A percentile compares a stretch with the other conserved stretches of the same genome.
Evolutionary conservation across 2,888 invertebrate genomes (phyloP).

Genomic region (Meiosimyza platycephala): DNA sequence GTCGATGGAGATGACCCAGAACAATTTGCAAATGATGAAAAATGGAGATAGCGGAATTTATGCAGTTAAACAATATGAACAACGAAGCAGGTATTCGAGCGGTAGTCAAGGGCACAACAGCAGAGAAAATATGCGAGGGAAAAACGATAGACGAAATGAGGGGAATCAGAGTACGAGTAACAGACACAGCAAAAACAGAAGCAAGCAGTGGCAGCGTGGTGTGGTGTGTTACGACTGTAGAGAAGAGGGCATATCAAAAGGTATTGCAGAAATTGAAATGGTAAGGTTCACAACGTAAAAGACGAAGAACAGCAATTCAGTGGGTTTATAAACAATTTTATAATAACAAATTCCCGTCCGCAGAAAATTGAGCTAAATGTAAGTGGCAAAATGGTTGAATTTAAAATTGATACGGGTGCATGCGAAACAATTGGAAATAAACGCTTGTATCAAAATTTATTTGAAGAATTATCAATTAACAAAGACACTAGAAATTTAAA

Average conservation of each 20-base stretch:
- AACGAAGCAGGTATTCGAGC: not conserved
- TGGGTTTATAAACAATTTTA: too few relatives aligned
- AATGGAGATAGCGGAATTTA: constrained; percentile 29
- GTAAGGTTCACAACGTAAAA: too few relatives aligned
- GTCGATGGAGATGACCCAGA: not conserved
- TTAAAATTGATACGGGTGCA: constrained; percentile 33
- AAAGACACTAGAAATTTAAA: too few relatives aligned
- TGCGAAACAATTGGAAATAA: not conserved
- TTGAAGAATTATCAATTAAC: not conserved
- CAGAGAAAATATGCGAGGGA: not conserved
- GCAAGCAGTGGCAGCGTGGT: not conserved
- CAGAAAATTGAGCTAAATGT: too few relatives aligned
- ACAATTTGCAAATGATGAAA: constrained; percentile 45
- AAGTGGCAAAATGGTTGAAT: not conserved
- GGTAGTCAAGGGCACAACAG: not conserved
- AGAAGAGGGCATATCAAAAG: not conserved
- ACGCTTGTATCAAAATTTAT: not conserved
- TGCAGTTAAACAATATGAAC: not conserved
- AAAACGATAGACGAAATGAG: not conserved
- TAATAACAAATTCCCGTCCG: too few relatives aligned
- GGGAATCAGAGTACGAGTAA: not conserved
- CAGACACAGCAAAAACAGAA: not conserved
- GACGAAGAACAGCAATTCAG: too few relatives aligned
- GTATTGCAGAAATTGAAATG: not conserved
- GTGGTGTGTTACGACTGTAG: not conserved